Evolutionary conservation across 2,888 invertebrate species (phyloP).

Genomic region (Agrotis puta): DNA sequence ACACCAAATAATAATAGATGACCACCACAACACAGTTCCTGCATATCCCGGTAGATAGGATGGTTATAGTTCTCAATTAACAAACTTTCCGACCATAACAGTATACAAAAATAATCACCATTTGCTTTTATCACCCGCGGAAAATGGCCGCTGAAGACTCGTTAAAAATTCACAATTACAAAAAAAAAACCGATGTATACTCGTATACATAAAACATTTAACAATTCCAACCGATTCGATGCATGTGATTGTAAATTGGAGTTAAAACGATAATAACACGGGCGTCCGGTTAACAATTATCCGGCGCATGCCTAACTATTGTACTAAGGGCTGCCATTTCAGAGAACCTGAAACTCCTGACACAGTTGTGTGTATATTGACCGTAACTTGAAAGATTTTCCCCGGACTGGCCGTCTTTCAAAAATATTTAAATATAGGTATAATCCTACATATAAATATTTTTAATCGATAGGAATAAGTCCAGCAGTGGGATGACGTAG

Average conservation of each 20-base stretch:
- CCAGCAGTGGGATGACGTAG: too few relatives aligned
- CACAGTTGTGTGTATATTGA: background rate
- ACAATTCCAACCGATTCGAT: conserved; percentile 33
- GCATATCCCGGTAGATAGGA: background rate
- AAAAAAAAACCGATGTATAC: conserved; percentile 17
- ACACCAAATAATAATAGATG: background rate
- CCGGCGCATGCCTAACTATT: conserved; percentile 44
- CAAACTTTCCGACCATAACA: conserved; percentile 11
- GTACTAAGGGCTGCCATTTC: conserved; percentile 30
- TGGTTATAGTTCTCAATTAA: conserved; percentile 17
- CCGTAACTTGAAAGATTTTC: background rate
- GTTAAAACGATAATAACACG: conserved; percentile 59
- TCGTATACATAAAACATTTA: conserved; percentile 36
- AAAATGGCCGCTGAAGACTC: conserved; percentile 14
- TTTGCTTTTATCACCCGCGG: conserved; percentile 29
- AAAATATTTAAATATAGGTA: too few relatives aligned
- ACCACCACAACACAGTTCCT: background rate
- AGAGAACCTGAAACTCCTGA: background rate
- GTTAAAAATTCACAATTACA: conserved; percentile 38
- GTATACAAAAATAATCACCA: conserved; percentile 31
- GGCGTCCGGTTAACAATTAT: conserved; percentile 56
- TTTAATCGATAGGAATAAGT: too few relatives aligned
- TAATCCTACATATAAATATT: too few relatives aligned
- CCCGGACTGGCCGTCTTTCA: background rate
- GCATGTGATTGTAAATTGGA: conserved; percentile 61